Percentiles rank a stretch among this genome's conserved stretches.
Conservation (phyloP, 2,888 invertebrate species). For the Choreutis nemorana region DNA sequence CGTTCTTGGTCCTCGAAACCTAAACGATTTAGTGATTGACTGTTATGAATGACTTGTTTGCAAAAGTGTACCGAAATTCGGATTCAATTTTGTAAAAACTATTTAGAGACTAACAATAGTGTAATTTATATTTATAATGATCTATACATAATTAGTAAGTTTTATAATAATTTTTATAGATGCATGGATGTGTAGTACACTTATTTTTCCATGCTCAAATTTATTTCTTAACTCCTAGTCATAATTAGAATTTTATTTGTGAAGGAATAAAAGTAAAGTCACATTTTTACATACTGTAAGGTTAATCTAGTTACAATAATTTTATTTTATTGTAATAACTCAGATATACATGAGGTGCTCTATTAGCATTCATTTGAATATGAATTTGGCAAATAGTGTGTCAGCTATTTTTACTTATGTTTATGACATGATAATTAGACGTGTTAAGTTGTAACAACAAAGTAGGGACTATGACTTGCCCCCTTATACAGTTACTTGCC, state of each 20-base stretch:
- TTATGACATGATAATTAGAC: slow-evolving; percentile 41
- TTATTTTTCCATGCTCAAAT: slow-evolving; percentile 64
- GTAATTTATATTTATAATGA: slow-evolving; percentile 56
- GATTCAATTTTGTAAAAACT: no score
- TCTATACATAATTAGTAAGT: slow-evolving; percentile 37
- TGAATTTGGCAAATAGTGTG: slow-evolving; percentile 30
- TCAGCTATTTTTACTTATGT: slow-evolving; percentile 27
- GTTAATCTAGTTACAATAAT: slow-evolving; percentile 41
- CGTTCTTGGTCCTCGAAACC: no score
- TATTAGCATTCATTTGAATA: slow-evolving; percentile 33
- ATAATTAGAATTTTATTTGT: slow-evolving; percentile 53
- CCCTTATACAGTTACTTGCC: slow-evolving; percentile 50
- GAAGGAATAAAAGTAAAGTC: slow-evolving; percentile 28
- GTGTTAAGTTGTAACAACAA: slow-evolving; percentile 26
- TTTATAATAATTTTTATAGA: slow-evolving; percentile 55
- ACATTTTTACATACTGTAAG: slow-evolving; percentile 25
- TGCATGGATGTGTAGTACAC: slow-evolving; percentile 59
- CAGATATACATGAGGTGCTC: slow-evolving; percentile 33
- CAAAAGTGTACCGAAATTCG: no score
- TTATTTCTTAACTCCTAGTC: slow-evolving; percentile 62
- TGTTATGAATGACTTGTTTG: no score
- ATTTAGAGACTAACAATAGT: no score
- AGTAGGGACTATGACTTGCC: slow-evolving; percentile 46
- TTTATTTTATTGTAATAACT: slow-evolving; percentile 19
- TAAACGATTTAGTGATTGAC: no score